These are phyloP conservation scores for Spisula subtruncata DNA, from an alignment of 2,888 invertebrate genomes.

Conservation along the genomic window DNA sequence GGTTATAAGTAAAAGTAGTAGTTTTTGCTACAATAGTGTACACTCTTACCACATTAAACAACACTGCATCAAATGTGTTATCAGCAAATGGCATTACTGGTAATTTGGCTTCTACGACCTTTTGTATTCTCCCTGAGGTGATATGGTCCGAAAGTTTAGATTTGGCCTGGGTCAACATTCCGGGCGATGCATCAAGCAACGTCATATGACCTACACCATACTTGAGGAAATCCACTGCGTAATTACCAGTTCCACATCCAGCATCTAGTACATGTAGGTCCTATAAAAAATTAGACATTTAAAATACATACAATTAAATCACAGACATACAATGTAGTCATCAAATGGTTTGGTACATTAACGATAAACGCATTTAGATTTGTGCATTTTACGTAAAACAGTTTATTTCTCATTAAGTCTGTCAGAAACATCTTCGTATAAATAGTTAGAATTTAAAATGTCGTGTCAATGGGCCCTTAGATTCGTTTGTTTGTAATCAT, in stretches of 20 bases:
- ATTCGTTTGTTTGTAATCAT: too few species aligned
- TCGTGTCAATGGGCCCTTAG: too few species aligned
- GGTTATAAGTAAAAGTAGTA: neutral
- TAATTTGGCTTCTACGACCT: constrained; percentile 37
- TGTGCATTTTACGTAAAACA: too few species aligned
- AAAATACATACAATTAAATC: neutral
- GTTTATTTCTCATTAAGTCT: too few species aligned
- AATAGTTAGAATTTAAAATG: neutral
- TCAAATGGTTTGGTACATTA: too few species aligned
- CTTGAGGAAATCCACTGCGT: constrained; percentile 42
- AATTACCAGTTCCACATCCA: constrained; percentile 61
- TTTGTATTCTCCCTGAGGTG: constrained; percentile 28
- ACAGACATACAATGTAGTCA: too few species aligned
- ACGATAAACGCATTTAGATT: too few species aligned
- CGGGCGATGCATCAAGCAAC: constrained; percentile 55
- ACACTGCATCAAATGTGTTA: constrained; percentile 57
- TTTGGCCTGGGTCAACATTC: constrained; percentile 61
- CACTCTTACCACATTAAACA: constrained; percentile 61
- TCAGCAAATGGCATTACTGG: constrained; percentile 59
- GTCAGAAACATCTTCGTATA: neutral
- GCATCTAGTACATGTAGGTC: constrained; percentile 60
- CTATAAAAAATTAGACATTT: constrained; percentile 35
- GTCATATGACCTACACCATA: constrained; percentile 52
- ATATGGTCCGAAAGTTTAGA: constrained; percentile 47
- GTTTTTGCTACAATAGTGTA: neutral